These are phyloP conservation scores for Heliconius cydno DNA, from an alignment of 2,888 invertebrate species.

Conservation along the genomic window DNA sequence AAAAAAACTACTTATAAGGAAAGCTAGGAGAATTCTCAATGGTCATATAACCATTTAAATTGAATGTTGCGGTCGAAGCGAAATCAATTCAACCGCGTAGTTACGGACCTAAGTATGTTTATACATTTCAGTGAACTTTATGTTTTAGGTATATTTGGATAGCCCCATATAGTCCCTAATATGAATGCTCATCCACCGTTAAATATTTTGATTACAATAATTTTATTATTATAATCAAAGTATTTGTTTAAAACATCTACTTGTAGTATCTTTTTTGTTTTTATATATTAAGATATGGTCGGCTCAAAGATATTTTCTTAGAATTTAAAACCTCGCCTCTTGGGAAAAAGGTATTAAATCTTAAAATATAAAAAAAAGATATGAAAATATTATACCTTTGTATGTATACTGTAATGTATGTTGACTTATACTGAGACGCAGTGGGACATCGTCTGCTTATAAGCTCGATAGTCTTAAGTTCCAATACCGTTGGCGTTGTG, in stretches of 20 bases:
- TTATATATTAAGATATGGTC: background rate
- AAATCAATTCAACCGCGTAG: conserved; percentile 11
- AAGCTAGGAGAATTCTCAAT: background rate
- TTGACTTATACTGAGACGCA: too few relatives aligned
- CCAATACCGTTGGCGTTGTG: too few relatives aligned
- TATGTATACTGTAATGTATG: too few relatives aligned
- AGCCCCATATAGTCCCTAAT: background rate
- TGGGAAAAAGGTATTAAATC: too few relatives aligned
- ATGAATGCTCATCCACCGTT: background rate
- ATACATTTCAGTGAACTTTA: background rate
- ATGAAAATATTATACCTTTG: too few relatives aligned
- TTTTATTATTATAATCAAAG: too few relatives aligned
- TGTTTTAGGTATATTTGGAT: background rate
- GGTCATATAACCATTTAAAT: background rate
- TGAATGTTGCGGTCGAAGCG: conserved; percentile 7
- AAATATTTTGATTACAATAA: background rate
- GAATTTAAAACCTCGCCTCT: too few relatives aligned
- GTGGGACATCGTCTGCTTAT: too few relatives aligned
- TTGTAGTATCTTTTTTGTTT: background rate
- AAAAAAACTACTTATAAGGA: background rate
- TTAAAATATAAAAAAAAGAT: too few relatives aligned
- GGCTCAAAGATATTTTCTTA: background rate
- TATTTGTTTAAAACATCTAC: background rate
- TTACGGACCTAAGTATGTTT: background rate
- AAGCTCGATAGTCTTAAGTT: too few relatives aligned